phyloP scores from a whole-genome alignment of 2,113 vertebrate species.

The Tyto alba region DNA sequence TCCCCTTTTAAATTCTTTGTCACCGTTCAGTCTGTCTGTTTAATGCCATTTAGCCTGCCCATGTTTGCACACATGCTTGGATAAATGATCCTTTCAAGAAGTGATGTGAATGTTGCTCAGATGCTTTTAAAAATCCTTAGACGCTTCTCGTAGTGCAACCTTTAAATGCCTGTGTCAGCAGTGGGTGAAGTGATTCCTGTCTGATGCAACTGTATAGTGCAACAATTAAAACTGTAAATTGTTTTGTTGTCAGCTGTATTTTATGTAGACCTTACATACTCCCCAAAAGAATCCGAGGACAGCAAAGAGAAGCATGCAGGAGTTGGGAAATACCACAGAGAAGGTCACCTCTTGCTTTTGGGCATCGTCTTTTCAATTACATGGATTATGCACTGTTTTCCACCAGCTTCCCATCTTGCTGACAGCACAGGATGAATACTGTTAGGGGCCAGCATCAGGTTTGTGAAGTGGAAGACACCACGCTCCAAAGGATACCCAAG shows the following conservation, averaged over 20 bases:
- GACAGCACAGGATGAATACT: background rate
- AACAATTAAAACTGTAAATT: background rate
- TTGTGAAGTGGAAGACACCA: background rate
- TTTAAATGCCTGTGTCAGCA: background rate
- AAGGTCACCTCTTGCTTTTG: background rate
- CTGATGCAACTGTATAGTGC: background rate
- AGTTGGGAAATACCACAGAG: background rate
- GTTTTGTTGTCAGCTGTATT: background rate
- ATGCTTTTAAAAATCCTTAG: background rate
- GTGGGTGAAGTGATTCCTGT: background rate
- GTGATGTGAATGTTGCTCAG: background rate
- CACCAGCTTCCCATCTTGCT: background rate
- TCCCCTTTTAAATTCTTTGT: background rate
- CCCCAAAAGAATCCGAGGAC: background rate
- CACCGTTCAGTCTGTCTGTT: accelerated
- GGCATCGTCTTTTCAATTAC: background rate
- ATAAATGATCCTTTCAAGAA: background rate
- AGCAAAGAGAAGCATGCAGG: background rate
- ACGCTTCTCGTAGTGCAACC: background rate
- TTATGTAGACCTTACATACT: background rate
- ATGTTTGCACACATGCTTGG: background rate
- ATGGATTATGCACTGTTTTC: background rate
- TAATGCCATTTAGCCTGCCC: background rate
- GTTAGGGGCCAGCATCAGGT: background rate
- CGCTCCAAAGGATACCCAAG: background rate